Evolutionary conservation across 2,797 vertebrate species (phyloP).

Genomic region (Arctocebus calabarensis): DNA sequence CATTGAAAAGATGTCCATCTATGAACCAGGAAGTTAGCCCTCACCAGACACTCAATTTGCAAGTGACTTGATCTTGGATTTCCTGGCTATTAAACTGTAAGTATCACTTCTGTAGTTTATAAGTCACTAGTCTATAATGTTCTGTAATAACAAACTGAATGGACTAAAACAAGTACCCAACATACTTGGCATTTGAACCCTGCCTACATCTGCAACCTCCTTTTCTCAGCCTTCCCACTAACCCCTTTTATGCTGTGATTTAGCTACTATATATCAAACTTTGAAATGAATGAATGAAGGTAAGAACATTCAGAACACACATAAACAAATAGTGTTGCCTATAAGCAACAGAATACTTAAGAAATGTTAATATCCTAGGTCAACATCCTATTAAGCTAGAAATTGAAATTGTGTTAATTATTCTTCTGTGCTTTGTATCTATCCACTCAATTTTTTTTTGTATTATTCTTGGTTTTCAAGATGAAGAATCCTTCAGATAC

Average conservation of each 20-base stretch:
- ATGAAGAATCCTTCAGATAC: not conserved
- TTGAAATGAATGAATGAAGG: not conserved
- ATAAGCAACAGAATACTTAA: not conserved
- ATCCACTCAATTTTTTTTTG: not conserved
- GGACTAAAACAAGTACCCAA: not conserved
- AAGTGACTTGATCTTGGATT: not conserved
- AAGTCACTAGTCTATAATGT: not conserved
- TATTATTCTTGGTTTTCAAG: not conserved
- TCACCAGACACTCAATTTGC: not conserved
- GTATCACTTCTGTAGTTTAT: not conserved
- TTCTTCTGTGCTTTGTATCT: not conserved
- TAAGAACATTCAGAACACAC: not conserved
- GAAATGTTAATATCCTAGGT: not conserved
- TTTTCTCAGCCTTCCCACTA: not conserved
- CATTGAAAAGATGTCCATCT: not conserved
- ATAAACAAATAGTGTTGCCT: not conserved
- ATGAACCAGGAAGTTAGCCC: not conserved
- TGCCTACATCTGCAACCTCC: not conserved
- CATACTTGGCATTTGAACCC: not conserved
- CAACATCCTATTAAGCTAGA: not conserved
- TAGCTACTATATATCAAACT: not conserved
- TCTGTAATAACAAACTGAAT: not conserved
- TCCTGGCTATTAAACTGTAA: not conserved
- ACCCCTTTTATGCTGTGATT: not conserved
- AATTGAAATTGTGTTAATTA: not conserved